Base-by-base conservation (phyloP, 2,797 vertebrate species). In the Spea hammondii region DNA sequence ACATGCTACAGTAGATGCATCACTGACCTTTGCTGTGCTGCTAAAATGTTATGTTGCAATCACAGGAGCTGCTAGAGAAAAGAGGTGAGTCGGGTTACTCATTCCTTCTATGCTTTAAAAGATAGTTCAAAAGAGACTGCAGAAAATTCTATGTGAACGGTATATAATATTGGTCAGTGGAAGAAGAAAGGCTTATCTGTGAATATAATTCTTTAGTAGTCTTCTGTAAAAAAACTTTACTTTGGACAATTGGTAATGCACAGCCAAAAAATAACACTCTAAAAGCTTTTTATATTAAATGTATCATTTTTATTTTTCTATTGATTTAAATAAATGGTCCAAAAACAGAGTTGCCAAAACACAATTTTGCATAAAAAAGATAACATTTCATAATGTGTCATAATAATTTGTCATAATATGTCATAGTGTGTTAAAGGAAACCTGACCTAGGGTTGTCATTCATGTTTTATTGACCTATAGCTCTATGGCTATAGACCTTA, bases 91-190 rank as follows among this genome's bases (percentile, higher is more conserved):
- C 17, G 66, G 73, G 78, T 70, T 75, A 80, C 54, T 17, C n/a
- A 67, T 71, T 80, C 45, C 60, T 44, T n/a, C 50, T 70, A 44
- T 70, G 44, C 73, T 80, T 75, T 80, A 50, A 78, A 72, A 59
- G 77, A 70, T 80, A 79, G 9, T 75, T 80, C 60, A 80, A 71
- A 80, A 72, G 66, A 71, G 60, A 75, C 64, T 4, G 4, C n/a
- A 72, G 59, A 45, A 80, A 71, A 71, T 75, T 76, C 59, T 75
- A 12, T 70, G 59, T 65, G 72, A 65, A 62, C 78, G 55, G 45
- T 70, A 75, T 50, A 75, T 70, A 79, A 47, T 75, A 60, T n/a
- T n/a, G 65, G 70, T n/a, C 70, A 72, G 13, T 72, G 12, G 11
- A 59, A 9, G 51, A 59, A 60, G 17, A 55, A 66, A 11, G 49